phyloP scores from a whole-genome alignment of 2,888 invertebrate species.

The Nasonia oneida region DNA sequence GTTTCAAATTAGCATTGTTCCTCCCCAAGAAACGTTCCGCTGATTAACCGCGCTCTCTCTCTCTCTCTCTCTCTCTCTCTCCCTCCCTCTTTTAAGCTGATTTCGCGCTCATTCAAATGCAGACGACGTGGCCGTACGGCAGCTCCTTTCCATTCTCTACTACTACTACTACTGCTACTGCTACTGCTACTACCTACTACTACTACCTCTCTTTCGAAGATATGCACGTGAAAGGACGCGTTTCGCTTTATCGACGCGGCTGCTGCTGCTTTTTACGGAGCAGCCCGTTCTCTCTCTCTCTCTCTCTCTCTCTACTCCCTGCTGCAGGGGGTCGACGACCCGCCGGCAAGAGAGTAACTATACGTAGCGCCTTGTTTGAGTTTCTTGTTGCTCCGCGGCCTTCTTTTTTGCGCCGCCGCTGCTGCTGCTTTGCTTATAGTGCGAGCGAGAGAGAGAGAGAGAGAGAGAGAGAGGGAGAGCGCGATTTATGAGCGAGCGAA shows the following conservation, averaged over 20 bases:
- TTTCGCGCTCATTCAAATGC: constrained; percentile 58
- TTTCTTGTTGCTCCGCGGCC: constrained; percentile 4
- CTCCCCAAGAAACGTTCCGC: constrained; percentile 59
- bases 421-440: constrained; percentile 6
- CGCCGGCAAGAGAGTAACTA: neutral
- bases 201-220: constrained; percentile 27
- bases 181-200: neutral
- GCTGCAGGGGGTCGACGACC: constrained; percentile 37
- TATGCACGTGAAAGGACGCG: constrained; percentile 25
- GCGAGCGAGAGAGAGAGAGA: neutral
- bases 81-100: constrained; percentile 44
- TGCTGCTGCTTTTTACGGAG: constrained; percentile 3
- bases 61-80: neutral
- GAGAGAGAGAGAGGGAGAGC: neutral
- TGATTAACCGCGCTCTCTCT: constrained; percentile 61
- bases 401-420: constrained; percentile 12
- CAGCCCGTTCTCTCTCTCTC: constrained; percentile 9
- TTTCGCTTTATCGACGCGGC: constrained; percentile 41
- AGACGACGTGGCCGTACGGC: constrained; percentile 7
- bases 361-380: constrained; percentile 21
- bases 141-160: constrained; percentile 11
- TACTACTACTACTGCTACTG: neutral
- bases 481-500: constrained; percentile 45
- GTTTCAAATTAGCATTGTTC: constrained; percentile 62
- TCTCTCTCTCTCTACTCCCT: constrained; percentile 2